Base-by-base conservation (phyloP, 2,797 vertebrate species). In the Stomatorhinus walkeri region DNA sequence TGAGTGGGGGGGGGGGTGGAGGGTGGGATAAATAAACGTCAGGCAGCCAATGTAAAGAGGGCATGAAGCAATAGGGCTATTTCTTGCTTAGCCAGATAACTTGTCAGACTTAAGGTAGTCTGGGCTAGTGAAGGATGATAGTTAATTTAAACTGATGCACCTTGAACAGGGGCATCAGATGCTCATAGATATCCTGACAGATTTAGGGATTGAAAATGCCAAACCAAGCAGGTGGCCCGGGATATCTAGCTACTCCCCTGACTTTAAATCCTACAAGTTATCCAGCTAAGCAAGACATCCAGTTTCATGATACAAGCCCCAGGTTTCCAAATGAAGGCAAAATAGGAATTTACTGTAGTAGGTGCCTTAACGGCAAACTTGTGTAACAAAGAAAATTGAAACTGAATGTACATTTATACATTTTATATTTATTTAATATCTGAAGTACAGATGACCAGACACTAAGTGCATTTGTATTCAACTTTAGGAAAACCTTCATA, bases 351-450 rank as follows among this genome's bases (percentile, higher is more conserved):
- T 72, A 72, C 32, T 36, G 68, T 81, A 46, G 40, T 46, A 81
- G 16, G 16, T 22, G 76, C 36, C 6, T 81, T 22, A 81, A 2
- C 40, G 46, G 40, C 40, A 46, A 81, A 81, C 40, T 46, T 81
- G 7, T 46, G 40, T 81, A 46, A 19, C 36, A 46, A 43, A n/a
- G 19, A 43, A 81, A 43, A 40, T 46, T 6, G 1, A 8, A 43
- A 81, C 6, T 43, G 32, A 46, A 81, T 22, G 76, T 19, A 76
- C 7, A 61, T 59, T 59, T 64, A 64, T 64, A 72, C 14, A 36
- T 72, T 72, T 72, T 43, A 43, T 46, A n/a, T 81, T 79, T 79
- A 79, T 79, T 81, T 81, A 81, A 81, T 40, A 83, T 43, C 19
- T 22, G 36, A 85, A 85, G 48, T 85, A 85, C 5, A 51, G 48